Percentiles rank a stretch among this genome's conserved stretches.
Conservation (phyloP, 2,888 invertebrate species). For the Zonitis immaculata region DNA sequence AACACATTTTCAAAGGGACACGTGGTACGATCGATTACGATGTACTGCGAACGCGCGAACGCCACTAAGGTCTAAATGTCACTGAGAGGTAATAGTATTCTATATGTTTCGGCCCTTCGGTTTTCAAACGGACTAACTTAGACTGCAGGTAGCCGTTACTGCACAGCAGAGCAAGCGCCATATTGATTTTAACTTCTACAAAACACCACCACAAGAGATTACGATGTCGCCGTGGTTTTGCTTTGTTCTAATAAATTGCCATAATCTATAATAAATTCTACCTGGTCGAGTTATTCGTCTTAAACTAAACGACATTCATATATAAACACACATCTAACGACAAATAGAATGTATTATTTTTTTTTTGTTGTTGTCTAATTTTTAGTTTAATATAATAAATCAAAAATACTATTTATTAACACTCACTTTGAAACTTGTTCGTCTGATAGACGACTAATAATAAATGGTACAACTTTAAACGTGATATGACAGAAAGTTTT, state of each 20-base stretch:
- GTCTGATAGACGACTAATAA: constrained; percentile 17
- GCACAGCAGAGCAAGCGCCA: constrained; percentile 48
- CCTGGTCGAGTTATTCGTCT: constrained; percentile 26
- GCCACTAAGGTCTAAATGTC: constrained; percentile 43
- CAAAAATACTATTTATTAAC: constrained; percentile 21
- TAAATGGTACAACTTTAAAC: constrained; percentile 17
- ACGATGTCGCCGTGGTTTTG: constrained; percentile 28
- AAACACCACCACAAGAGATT: constrained; percentile 24
- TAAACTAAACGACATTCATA: neutral
- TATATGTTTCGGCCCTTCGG: constrained; percentile 18
- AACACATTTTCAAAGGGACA: constrained; percentile 34
- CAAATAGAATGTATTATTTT: constrained; percentile 7
- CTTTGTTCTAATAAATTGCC: constrained; percentile 33
- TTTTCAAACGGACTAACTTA: constrained; percentile 34
- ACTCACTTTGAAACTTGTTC: constrained; percentile 19
- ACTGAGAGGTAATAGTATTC: constrained; percentile 41
- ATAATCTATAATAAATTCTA: constrained; percentile 22
- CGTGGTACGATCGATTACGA: constrained; percentile 41
- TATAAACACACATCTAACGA: neutral
- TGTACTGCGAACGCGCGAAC: constrained; percentile 43
- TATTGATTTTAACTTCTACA: constrained; percentile 48
- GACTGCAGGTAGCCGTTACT: constrained; percentile 43
- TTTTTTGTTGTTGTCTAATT: constrained; percentile 9
- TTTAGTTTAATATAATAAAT: constrained; percentile 14
- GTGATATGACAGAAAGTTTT: constrained; percentile 14